phyloP scores from a whole-genome alignment of 2,797 vertebrate species.

The Hylomyscus alleni region DNA sequence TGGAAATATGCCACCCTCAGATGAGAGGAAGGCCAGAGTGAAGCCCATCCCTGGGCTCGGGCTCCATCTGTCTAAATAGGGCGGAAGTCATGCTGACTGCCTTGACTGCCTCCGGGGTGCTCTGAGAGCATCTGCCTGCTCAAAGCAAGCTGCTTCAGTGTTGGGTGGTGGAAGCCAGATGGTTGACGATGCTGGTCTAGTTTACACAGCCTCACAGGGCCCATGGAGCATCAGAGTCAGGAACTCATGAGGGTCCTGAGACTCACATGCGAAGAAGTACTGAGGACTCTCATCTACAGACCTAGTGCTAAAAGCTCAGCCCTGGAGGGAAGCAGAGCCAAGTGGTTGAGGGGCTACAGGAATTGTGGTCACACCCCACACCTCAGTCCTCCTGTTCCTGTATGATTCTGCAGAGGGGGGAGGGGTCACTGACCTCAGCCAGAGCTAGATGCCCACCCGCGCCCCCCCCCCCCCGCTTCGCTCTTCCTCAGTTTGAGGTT shows the following conservation, averaged over 20 bases:
- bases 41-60: neutral
- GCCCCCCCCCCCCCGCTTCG: neutral
- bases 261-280: neutral
- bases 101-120: neutral
- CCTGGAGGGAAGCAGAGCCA: neutral
- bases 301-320: neutral
- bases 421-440: neutral
- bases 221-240: neutral
- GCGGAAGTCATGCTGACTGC: neutral
- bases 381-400: neutral
- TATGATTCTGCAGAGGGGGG: neutral
- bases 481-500: neutral
- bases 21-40: neutral
- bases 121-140: constrained; percentile 28
- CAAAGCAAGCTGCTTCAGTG: neutral
- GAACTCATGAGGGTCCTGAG: neutral
- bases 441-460: neutral
- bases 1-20: neutral
- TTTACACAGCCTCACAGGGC: neutral
- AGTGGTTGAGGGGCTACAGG: neutral
- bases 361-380: neutral
- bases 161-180: neutral
- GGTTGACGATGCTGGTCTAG: neutral
- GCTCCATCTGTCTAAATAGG: constrained; percentile 65
- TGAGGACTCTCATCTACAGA: neutral